Conservation (phyloP, 2,797 vertebrate species). For the Eulemur rubriventer region DNA sequence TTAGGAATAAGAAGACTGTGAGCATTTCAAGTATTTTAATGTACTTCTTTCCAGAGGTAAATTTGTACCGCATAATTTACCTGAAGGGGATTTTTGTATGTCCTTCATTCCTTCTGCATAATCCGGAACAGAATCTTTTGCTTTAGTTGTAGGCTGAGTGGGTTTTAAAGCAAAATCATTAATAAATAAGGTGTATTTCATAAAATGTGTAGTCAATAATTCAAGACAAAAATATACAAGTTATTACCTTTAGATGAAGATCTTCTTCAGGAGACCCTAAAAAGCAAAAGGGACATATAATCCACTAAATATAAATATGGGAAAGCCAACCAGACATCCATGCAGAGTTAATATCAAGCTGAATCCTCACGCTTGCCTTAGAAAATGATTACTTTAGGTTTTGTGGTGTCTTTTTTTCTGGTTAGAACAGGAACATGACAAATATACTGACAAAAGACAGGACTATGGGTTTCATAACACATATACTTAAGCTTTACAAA, state of each 20-base stretch:
- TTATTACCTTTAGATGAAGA: conserved; percentile 59
- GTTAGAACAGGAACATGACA: background rate
- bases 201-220: background rate
- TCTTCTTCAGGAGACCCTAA: conserved; percentile 64
- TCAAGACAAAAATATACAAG: background rate
- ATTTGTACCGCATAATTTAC: conserved; percentile 58
- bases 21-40: conserved; percentile 54
- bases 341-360: background rate
- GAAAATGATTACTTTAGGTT: background rate
- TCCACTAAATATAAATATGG: background rate
- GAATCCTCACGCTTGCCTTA: background rate
- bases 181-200: conserved; percentile 13
- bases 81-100: conserved; percentile 71
- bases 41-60: background rate
- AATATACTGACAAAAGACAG: background rate
- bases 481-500: conserved; percentile 33
- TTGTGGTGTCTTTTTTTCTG: background rate
- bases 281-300: conserved; percentile 26
- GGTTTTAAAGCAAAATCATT: conserved; percentile 43
- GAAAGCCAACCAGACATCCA: background rate
- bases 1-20: conserved; percentile 58
- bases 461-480: background rate
- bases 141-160: conserved; percentile 15
- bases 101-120: background rate
- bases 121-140: conserved; percentile 23